These are phyloP conservation scores for Lithophane socia DNA, from an alignment of 2,888 invertebrate genomes.

Conservation along the genomic window DNA sequence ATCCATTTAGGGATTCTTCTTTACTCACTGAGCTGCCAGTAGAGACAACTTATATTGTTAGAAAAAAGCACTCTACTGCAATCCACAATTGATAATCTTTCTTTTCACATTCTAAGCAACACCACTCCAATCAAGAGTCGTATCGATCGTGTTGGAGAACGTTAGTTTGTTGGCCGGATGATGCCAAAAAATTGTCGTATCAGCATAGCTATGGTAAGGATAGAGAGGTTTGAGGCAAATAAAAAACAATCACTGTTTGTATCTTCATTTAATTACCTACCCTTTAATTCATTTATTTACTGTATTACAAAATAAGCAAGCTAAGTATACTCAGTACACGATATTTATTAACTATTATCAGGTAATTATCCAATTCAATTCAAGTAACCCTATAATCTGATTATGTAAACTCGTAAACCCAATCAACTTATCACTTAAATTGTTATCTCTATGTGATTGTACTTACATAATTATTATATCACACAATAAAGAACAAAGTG, in stretches of 20 bases:
- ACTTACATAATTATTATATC: neutral
- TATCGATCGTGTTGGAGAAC: neutral
- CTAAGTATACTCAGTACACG: neutral
- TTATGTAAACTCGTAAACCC: neutral
- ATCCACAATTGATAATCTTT: neutral
- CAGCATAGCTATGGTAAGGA: neutral
- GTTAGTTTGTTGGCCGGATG: neutral
- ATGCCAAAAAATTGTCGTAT: neutral
- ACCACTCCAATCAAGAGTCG: neutral
- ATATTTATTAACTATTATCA: neutral
- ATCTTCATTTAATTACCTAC: neutral
- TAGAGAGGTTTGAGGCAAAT: neutral
- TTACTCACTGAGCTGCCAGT: neutral
- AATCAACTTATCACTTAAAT: neutral
- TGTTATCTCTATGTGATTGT: too few relatives aligned
- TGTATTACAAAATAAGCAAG: conserved; percentile 1
- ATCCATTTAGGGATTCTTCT: too few relatives aligned
- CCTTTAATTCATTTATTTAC: conserved; percentile 11
- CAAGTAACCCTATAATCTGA: neutral
- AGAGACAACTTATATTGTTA: neutral
- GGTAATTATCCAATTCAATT: neutral
- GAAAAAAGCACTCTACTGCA: neutral
- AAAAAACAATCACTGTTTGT: neutral
- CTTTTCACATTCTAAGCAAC: neutral
- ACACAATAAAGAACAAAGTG: neutral